Evolutionary conservation across 1,140 invertebrate species (phyloP).

Genomic region (Diorhabda carinulata): DNA sequence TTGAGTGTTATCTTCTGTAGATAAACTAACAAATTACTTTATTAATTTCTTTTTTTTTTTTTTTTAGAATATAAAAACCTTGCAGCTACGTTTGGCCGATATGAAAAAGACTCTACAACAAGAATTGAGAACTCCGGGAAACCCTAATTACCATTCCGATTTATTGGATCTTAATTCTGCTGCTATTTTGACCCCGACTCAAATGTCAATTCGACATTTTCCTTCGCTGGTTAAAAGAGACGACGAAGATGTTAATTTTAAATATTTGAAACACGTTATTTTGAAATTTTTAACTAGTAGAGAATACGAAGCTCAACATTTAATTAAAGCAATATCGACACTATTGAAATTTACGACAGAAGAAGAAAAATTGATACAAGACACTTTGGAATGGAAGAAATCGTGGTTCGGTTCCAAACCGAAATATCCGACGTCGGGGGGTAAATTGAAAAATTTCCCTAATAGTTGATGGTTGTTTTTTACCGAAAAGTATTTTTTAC

Average conservation of each 20-base stretch:
- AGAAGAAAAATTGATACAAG: slow-evolving; percentile 81
- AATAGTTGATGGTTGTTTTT: slow-evolving; percentile 38
- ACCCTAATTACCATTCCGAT: slow-evolving; percentile 30
- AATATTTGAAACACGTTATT: slow-evolving; percentile 89
- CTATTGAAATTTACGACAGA: slow-evolving; percentile 79
- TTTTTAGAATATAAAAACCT: slow-evolving; percentile 77
- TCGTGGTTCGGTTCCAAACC: slow-evolving; percentile 72
- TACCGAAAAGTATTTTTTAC: neutral
- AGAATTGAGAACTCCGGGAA: slow-evolving; percentile 63
- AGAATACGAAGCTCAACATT: slow-evolving; percentile 82
- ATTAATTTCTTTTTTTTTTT: neutral
- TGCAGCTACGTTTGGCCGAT: slow-evolving; percentile 80
- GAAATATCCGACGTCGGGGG: slow-evolving; percentile 22
- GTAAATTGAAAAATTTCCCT: slow-evolving; percentile 25
- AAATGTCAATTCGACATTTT: slow-evolving; percentile 52
- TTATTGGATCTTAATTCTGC: slow-evolving; percentile 34
- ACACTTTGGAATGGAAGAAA: slow-evolving; percentile 84
- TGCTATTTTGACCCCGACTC: slow-evolving; percentile 53
- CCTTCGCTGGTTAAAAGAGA: slow-evolving; percentile 50
- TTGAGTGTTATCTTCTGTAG: no score
- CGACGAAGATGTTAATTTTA: slow-evolving; percentile 75
- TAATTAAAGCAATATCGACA: slow-evolving; percentile 82
- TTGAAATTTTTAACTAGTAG: slow-evolving; percentile 87
- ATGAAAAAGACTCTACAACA: slow-evolving; percentile 88
- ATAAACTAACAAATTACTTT: neutral